These are phyloP conservation scores for Marmota monax DNA, from an alignment of 2,113 vertebrate species.

Conservation along the genomic window DNA sequence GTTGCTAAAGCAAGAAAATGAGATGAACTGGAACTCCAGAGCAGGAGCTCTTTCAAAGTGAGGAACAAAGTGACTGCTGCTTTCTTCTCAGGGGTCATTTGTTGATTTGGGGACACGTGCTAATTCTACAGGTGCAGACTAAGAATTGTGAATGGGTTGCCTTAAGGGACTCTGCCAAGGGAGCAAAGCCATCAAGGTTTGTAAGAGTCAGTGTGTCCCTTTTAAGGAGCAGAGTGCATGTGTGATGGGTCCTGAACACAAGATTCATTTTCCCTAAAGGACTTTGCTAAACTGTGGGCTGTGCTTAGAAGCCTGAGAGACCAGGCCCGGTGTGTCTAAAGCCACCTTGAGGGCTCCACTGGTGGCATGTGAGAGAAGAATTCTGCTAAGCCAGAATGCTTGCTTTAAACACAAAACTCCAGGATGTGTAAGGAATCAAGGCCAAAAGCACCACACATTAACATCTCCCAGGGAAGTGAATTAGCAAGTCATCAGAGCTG, in stretches of 20 bases:
- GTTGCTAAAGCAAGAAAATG: background rate
- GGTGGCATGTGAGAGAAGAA: background rate
- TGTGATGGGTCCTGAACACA: background rate
- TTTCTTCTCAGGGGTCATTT: background rate
- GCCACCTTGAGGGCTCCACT: background rate
- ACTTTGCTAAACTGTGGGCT: background rate
- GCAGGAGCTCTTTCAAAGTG: background rate
- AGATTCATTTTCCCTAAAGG: background rate
- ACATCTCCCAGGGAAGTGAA: background rate
- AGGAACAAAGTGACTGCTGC: background rate
- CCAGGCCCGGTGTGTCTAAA: background rate
- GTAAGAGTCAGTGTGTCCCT: background rate
- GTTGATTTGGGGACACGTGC: background rate
- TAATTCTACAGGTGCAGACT: background rate
- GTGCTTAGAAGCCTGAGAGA: constrained; percentile 14
- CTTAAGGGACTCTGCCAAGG: background rate
- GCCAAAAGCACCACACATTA: background rate
- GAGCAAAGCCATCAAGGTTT: background rate
- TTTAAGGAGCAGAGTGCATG: constrained; percentile 38
- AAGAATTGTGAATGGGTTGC: background rate
- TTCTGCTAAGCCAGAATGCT: background rate
- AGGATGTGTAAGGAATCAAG: background rate
- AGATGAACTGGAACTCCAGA: background rate
- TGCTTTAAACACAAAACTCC: constrained; percentile 29
- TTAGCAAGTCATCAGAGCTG: background rate